phyloP scores from a whole-genome alignment of 30 jellyfish, hydroid and myxozoan species.

The Turritopsis dohrnii region DNA sequence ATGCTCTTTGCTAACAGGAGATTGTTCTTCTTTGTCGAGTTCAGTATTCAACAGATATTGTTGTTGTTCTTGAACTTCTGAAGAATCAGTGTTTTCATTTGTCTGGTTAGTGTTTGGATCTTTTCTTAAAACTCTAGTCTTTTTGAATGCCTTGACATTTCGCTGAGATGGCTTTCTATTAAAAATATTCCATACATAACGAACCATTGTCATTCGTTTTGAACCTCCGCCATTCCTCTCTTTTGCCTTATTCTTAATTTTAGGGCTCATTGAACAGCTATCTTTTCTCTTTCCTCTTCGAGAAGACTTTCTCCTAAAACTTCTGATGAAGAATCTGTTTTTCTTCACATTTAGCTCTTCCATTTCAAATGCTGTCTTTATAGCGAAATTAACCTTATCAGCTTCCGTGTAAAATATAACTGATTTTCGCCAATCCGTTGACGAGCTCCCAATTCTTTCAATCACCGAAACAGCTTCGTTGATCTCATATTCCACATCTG shows the following conservation, averaged over 20 bases:
- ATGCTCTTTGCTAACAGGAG: background rate
- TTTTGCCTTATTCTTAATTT: background rate
- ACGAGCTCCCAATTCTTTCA: background rate
- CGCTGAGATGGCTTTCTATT: background rate
- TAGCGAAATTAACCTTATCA: background rate
- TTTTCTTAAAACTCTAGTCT: background rate
- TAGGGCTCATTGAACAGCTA: background rate
- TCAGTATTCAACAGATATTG: background rate
- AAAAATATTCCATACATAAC: background rate
- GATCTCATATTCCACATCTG: background rate
- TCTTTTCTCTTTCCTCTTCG: background rate
- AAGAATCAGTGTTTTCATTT: no score
- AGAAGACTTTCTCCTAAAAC: background rate
- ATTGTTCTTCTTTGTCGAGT: background rate
- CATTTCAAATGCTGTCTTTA: background rate
- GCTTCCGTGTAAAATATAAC: background rate
- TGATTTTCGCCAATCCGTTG: background rate
- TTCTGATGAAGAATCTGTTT: background rate
- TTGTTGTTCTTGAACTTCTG: background rate
- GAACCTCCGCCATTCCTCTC: background rate
- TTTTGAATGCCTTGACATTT: background rate
- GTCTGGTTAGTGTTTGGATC: background rate
- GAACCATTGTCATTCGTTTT: background rate
- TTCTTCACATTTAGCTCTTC: background rate
- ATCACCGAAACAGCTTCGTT: background rate